phyloP scores from a whole-genome alignment of 2,888 invertebrate genomes.

The Tetranychus piercei region DNA sequence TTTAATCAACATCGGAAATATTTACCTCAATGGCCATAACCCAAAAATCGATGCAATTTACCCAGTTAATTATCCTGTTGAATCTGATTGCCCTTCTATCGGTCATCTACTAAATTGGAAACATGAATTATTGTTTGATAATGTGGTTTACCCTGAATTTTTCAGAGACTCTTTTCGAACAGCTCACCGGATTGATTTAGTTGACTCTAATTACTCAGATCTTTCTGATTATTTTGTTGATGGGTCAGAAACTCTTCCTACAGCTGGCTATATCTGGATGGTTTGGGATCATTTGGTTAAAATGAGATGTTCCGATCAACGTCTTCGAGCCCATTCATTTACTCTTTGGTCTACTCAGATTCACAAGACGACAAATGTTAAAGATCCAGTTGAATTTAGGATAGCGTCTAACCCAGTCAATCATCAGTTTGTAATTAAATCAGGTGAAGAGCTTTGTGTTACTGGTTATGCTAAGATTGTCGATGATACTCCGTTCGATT shows the following conservation, averaged over 20 bases:
- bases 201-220: slow-evolving; percentile 35
- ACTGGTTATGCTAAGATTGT: slow-evolving; percentile 29
- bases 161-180: slow-evolving; percentile 12
- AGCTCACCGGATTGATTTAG: slow-evolving; percentile 38
- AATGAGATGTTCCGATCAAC: slow-evolving; percentile 8
- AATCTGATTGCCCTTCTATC: slow-evolving; percentile 74
- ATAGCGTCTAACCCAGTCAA: slow-evolving; percentile 23
- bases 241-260: slow-evolving; percentile 38
- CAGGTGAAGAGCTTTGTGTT: slow-evolving; percentile 31
- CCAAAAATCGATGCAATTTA: slow-evolving; percentile 54
- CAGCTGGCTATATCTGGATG: slow-evolving; percentile 38
- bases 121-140: slow-evolving; percentile 67
- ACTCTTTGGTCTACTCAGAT: background rate
- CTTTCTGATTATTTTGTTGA: slow-evolving; percentile 48
- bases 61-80: slow-evolving; percentile 62
- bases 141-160: slow-evolving; percentile 45
- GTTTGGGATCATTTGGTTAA: slow-evolving; percentile 56
- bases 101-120: slow-evolving; percentile 77
- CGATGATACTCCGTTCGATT: background rate
- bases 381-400: slow-evolving; percentile 1
- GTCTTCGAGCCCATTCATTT: background rate
- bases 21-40: slow-evolving; percentile 60
- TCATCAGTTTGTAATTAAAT: slow-evolving; percentile 34
- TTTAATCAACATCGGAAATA: slow-evolving; percentile 48
- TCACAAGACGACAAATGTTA: background rate